Evolutionary conservation across 2,113 vertebrate species (phyloP).

Genomic region (Willisornis vidua): DNA sequence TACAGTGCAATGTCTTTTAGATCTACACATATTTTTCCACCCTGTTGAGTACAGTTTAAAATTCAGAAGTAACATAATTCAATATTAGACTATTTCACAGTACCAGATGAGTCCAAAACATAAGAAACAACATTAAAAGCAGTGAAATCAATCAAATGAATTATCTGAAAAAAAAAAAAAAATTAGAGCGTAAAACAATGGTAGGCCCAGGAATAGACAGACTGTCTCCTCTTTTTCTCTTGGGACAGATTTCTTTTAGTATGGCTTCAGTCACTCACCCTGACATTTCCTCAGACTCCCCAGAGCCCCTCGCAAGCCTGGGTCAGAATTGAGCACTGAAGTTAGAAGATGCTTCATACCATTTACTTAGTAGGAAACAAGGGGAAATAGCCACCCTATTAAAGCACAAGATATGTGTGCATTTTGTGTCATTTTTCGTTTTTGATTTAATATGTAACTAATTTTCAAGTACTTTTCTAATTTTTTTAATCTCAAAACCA

Average conservation of each 20-base stretch:
- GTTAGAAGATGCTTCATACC: not conserved
- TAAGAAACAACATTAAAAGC: constrained; percentile 55
- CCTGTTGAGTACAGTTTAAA: constrained; percentile 24
- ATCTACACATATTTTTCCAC: not conserved
- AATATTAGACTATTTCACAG: constrained; percentile 23
- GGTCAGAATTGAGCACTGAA: not conserved
- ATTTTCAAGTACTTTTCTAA: not conserved
- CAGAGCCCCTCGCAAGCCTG: not conserved
- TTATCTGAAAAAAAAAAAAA: constrained; percentile 54
- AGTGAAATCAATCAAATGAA: constrained; percentile 54
- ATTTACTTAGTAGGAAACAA: not conserved
- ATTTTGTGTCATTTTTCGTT: not conserved
- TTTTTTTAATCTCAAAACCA: not conserved
- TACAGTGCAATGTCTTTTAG: not conserved
- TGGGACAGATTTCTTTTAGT: constrained; percentile 13
- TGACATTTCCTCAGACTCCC: constrained; percentile 20
- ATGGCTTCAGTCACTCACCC: constrained; percentile 28
- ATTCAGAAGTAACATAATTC: constrained; percentile 28
- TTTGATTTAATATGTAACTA: not conserved
- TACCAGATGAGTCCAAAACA: constrained; percentile 18
- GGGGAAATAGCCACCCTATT: not conserved
- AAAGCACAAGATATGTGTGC: not conserved
- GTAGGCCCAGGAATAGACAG: constrained; percentile 28
- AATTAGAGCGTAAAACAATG: constrained; percentile 39
- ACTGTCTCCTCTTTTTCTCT: constrained; percentile 35